phyloP scores from a whole-genome alignment of 2,797 vertebrate genomes.

The Naso thynnoides region DNA sequence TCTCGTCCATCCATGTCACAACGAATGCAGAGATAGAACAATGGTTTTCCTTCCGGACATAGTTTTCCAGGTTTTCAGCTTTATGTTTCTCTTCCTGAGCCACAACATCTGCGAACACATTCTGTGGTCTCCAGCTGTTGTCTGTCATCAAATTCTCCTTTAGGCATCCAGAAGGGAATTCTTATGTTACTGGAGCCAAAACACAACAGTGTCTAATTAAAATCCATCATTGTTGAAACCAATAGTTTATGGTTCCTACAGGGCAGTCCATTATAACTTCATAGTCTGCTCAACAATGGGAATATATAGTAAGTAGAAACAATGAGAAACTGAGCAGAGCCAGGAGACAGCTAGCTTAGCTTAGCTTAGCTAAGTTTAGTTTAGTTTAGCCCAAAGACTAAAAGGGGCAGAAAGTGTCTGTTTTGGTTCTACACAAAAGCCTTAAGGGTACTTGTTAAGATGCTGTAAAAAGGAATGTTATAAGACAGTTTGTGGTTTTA shows the following conservation, averaged over 20 bases:
- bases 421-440: not conserved
- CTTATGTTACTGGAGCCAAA: not conserved
- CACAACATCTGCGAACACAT: conserved; percentile 66
- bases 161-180: not conserved
- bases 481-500: not conserved
- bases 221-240: conserved; percentile 13
- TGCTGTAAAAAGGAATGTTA: no score
- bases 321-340: not conserved
- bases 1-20: conserved; percentile 48
- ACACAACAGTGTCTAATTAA: conserved; percentile 27
- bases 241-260: conserved; percentile 14
- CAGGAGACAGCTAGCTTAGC: not conserved
- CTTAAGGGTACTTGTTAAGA: not conserved
- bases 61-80: conserved; percentile 44
- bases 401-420: not conserved
- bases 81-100: conserved; percentile 64
- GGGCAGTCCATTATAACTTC: conserved; percentile 2
- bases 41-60: conserved; percentile 78
- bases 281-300: not conserved
- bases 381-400: not conserved
- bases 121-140: conserved; percentile 67
- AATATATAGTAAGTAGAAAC: not conserved
- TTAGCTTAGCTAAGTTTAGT: not conserved
- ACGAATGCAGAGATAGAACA: conserved; percentile 65
- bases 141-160: conserved; percentile 35